phyloP scores from a whole-genome alignment of 2,113 vertebrate genomes.

The Sterrhoptilus dennistouni region DNA sequence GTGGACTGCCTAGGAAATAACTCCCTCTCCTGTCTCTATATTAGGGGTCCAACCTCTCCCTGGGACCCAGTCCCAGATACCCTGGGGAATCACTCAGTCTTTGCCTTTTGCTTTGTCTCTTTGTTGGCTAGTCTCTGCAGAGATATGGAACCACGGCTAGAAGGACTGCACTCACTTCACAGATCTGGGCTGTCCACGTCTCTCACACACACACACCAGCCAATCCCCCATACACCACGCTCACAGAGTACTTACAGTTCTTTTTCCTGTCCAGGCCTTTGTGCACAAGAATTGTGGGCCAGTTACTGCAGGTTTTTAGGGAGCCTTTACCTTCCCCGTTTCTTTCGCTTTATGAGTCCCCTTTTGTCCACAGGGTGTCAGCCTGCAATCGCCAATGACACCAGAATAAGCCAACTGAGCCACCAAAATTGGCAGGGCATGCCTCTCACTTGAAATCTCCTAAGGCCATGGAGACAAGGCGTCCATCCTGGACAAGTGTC shows the following conservation, averaged over 20 bases:
- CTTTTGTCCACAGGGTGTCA: background rate
- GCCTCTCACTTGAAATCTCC: background rate
- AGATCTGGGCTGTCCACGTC: background rate
- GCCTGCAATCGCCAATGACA: background rate
- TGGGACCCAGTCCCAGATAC: background rate
- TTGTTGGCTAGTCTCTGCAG: rapidly evolving
- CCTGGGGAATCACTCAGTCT: background rate
- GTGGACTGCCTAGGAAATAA: background rate
- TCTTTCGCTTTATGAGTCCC: background rate
- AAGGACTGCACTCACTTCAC: background rate
- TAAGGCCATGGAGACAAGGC: background rate
- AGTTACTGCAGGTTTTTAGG: background rate
- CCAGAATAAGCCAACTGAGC: background rate
- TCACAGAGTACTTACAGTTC: background rate
- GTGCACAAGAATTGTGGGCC: background rate
- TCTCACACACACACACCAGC: background rate
- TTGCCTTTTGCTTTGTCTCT: background rate
- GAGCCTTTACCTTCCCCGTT: background rate
- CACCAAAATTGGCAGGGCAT: background rate
- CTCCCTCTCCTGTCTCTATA: background rate
- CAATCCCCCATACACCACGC: background rate
- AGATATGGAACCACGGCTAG: background rate
- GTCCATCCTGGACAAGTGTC: background rate
- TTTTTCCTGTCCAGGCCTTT: background rate
- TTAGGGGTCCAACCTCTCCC: background rate